Evolutionary conservation across 2,113 vertebrate genomes (phyloP), one percentile per base, ranked within the genome.

Genomic region (Illadopsis cleaveri): DNA sequence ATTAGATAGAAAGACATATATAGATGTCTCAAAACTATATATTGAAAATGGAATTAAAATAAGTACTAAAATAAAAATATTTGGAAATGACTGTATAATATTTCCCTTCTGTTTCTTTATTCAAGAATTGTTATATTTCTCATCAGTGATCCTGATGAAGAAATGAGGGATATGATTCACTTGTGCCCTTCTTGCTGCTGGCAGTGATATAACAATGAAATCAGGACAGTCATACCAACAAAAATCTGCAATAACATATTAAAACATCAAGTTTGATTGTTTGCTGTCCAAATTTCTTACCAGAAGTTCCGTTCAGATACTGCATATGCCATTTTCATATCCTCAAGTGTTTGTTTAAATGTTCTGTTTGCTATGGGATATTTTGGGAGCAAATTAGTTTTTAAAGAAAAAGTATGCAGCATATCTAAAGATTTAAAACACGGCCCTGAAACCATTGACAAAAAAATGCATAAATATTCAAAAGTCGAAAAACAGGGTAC

Each of bases 121-220:
- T 85, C 54, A 86, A 73, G 18, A 90, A 38, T 69, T 90, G 31
- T 76, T 82, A 9, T 2, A 75, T 48, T 90, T 90, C 40, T 75
- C 31, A 45, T 38, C 62, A 82, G 65, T 86, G 82, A 86, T 58
- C 45, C 45, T 85, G 66, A 37, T 85, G 45, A 88, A 90, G 53
- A 93, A 93, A 80, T 69, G 23, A 72, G 75, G 48, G 70, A 76
- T 94, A 64, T 92, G 82, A 94, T 93, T 93, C 90, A 92, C 45
- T 90, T 78, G 10, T 81, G 42, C 44, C 64, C 5, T 85, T 69
- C 60, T 79, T 21, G 23, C 22, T 94, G 19, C 40, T 91, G 65
- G n/a, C 44, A 64, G 25, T 38, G 60, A 40, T 85, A 23, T 6
- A 94, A 81, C 30, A 91, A 48, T 90, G 40, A 89, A 50, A 91